Evolutionary conservation across 1,140 invertebrate species (phyloP).

Genomic region (Solenopsis fugax): DNA sequence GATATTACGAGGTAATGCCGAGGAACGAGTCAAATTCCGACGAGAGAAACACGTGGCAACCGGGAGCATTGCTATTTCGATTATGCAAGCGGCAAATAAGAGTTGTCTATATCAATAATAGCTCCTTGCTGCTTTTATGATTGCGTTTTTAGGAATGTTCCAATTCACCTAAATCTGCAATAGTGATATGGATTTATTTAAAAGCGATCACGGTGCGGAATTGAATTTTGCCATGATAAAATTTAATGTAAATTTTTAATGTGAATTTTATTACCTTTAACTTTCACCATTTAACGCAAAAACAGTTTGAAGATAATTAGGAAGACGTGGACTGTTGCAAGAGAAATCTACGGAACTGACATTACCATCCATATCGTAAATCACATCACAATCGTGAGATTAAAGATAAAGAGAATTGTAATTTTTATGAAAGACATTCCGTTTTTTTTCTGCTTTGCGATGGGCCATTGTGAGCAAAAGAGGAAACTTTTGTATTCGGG

Average conservation of each 20-base stretch:
- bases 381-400: neutral
- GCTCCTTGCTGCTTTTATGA: constrained; percentile 11
- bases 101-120: constrained; percentile 12
- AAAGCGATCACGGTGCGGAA: neutral
- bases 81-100: constrained; percentile 34
- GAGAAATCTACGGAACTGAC: neutral
- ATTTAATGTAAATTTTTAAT: neutral
- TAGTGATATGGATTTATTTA: neutral
- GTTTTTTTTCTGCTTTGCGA: neutral
- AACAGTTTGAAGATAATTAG: constrained; percentile 20
- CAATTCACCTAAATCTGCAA: neutral
- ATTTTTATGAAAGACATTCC: neutral
- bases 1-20: constrained; percentile 13
- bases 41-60: constrained; percentile 10
- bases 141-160: neutral
- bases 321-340: neutral
- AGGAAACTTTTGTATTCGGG: neutral
- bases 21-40: constrained; percentile 31
- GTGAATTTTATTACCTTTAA: neutral
- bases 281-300: neutral
- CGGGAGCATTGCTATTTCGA: neutral
- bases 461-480: neutral
- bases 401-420: constrained; percentile 8
- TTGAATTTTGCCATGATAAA: neutral
- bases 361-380: neutral